Conservation (phyloP, 2,888 invertebrate species). For the Agrochola lychnidis region DNA sequence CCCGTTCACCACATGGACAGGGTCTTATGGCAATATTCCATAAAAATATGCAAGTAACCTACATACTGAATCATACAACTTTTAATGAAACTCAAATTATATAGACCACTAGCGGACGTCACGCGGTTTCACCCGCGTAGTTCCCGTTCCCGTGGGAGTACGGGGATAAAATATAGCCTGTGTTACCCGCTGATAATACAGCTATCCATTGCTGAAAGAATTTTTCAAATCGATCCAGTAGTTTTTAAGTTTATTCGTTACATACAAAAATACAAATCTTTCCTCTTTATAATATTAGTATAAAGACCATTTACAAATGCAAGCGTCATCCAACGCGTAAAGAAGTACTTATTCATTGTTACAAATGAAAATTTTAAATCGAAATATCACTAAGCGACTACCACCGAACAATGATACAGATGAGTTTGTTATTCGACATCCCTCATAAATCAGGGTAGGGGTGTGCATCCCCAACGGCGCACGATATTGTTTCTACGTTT, state of each 20-base stretch:
- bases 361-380: conserved; percentile 56
- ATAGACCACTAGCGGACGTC: too few relatives aligned
- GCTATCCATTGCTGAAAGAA: too few relatives aligned
- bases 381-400: conserved; percentile 61
- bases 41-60: not conserved
- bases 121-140: too few relatives aligned
- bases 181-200: too few relatives aligned
- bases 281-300: too few relatives aligned
- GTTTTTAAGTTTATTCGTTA: too few relatives aligned
- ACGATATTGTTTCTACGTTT: conserved; percentile 84
- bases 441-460: conserved; percentile 75
- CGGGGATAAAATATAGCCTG: too few relatives aligned
- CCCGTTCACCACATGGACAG: not conserved
- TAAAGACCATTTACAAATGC: not conserved
- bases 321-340: conserved; percentile 9
- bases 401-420: conserved; percentile 70
- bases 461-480: conserved; percentile 63
- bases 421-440: conserved; percentile 71
- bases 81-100: not conserved
- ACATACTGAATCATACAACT: not conserved
- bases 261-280: too few relatives aligned
- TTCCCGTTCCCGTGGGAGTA: too few relatives aligned
- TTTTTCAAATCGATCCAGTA: too few relatives aligned
- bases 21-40: not conserved
- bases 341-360: conserved; percentile 32